Base-by-base conservation (phyloP, 2,113 vertebrate genomes). In the Trichomycterus rosablanca region DNA sequence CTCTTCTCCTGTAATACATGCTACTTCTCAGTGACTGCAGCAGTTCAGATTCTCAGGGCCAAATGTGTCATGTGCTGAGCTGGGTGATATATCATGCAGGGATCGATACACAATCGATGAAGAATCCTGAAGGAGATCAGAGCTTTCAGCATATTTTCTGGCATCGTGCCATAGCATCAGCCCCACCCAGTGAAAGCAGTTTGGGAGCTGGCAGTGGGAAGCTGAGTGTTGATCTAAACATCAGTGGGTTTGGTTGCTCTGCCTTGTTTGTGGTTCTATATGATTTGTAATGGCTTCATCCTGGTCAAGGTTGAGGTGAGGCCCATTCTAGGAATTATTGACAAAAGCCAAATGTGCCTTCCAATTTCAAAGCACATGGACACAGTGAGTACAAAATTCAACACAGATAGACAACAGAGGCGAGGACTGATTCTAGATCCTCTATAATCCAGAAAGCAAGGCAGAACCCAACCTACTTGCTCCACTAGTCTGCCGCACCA, bases 71-170 rank as follows among this genome's bases (percentile, higher is more conserved):
- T 51, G 40, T 45, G 39, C 48, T 59, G 48, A 48, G 30, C 35
- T 28, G n/a, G 37, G 56, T 45, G 48, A 67, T 67, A 15, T 37
- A 67, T 53, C 65, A 67, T 40, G 56, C 57, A 46, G 22, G 9
- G 48, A 39, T 32, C 23, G 28, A 64, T 63, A 2, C 2, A 46
- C 26, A 20, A 54, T 59, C 42, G 12, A 53, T 65, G 24, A 4
- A 60, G 62, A 16, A 50, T 49, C 58, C 19, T 54, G 34, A 54
- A 55, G 42, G 62, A 65, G 53, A 56, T 65, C 32, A 7, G 32
- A 12, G 32, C 49, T 54, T 54, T 59, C 18, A 8, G 10, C 7
- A 14, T 39, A 19, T 12, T 2, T 15, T 5, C 49, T 43, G 61
- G 55, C 54, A 30, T 48, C n/a, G 12, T 46, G 40, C 42, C 62